Percentiles rank a stretch among this genome's conserved stretches.
These are phyloP conservation scores for Brenthis hecate DNA, from an alignment of 2,888 invertebrate species.

Conservation along the genomic window DNA sequence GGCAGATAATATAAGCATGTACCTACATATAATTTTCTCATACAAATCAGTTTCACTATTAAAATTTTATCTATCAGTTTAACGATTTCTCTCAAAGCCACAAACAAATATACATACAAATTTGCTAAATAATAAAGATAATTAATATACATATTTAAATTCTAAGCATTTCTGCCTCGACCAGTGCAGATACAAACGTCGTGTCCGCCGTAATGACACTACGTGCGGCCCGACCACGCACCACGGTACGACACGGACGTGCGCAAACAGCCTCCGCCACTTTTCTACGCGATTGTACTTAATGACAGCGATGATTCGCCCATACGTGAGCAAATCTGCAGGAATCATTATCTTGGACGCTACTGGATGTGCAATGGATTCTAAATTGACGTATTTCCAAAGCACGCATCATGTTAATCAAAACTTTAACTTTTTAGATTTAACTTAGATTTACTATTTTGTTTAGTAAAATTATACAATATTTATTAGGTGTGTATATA, in stretches of 20 bases:
- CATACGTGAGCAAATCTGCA: conserved; percentile 61
- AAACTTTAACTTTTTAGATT: neutral
- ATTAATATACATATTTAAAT: neutral
- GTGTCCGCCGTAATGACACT: conserved; percentile 62
- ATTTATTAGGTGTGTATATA: neutral
- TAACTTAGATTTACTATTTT: neutral
- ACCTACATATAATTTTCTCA: no score
- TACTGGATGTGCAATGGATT: conserved; percentile 39
- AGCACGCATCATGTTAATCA: conserved; percentile 10
- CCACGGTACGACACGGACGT: conserved; percentile 52
- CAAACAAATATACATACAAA: no score
- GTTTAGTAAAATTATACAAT: neutral
- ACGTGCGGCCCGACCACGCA: conserved; percentile 63
- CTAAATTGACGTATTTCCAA: conserved; percentile 30
- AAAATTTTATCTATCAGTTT: no score
- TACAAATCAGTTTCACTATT: no score
- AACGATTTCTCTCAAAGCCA: no score
- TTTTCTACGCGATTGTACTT: conserved; percentile 51
- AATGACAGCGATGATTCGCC: conserved; percentile 44
- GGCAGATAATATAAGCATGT: no score
- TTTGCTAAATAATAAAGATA: neutral
- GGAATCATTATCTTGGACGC: conserved; percentile 38
- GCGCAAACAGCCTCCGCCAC: conserved; percentile 57
- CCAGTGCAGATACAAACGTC: neutral
- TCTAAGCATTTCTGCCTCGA: neutral